These are phyloP conservation scores for Paracentrotus lividus DNA, from an alignment of 53 echinoderm and acorn worm genomes.

Conservation along the genomic window DNA sequence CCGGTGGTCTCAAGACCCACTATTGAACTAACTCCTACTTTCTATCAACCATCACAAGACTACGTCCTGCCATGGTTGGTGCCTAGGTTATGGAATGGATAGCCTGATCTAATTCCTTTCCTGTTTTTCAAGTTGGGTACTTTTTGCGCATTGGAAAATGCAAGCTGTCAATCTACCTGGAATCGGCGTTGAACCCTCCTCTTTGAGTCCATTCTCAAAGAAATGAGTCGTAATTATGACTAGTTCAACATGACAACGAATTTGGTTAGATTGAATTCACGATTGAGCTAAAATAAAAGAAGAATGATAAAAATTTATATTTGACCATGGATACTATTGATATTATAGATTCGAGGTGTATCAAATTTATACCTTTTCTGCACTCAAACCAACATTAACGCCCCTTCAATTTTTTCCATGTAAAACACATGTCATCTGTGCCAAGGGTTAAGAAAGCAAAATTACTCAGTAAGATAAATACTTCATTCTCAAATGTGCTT, in stretches of 20 bases:
- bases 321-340: background rate
- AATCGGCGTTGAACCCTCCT: background rate
- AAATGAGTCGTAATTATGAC: background rate
- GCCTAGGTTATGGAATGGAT: background rate
- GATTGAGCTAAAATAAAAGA: background rate
- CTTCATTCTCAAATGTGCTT: too few relatives aligned
- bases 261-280: constrained; percentile 8
- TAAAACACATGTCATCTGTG: too few relatives aligned
- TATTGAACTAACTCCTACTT: background rate
- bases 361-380: too few relatives aligned
- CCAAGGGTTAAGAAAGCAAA: too few relatives aligned
- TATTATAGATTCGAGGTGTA: background rate
- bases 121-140: background rate
- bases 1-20: too few relatives aligned
- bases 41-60: background rate
- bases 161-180: constrained; percentile 31
- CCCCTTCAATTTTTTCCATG: too few relatives aligned
- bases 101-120: constrained; percentile 27
- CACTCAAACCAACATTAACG: too few relatives aligned
- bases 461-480: too few relatives aligned
- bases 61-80: background rate
- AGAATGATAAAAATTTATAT: background rate
- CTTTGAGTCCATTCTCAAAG: background rate
- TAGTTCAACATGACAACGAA: constrained; percentile 2
- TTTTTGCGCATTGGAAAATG: background rate